A percentile compares a stretch with the other conserved stretches of the same genome.
These are phyloP conservation scores for Calcarius ornatus DNA, from an alignment of 2,113 vertebrate genomes.

Conservation along the genomic window DNA sequence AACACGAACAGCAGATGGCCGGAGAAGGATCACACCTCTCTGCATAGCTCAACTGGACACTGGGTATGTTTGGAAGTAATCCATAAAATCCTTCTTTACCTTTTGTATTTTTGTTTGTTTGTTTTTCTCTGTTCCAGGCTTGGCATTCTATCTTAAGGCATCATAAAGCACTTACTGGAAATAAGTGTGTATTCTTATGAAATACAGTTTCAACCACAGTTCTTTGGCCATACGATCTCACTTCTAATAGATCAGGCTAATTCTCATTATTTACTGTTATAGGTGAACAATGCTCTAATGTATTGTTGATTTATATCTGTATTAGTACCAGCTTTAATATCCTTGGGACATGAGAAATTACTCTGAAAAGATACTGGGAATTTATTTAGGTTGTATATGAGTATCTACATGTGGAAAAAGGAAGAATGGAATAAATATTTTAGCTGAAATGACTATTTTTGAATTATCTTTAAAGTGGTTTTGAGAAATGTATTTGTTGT, in stretches of 20 bases:
- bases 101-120: background rate
- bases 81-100: background rate
- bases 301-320: background rate
- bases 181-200: background rate
- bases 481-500: background rate
- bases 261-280: background rate
- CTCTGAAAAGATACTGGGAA: background rate
- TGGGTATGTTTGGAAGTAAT: conserved; percentile 75
- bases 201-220: background rate
- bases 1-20: conserved; percentile 92
- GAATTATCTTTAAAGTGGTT: background rate
- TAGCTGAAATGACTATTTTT: background rate
- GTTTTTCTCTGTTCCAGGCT: background rate
- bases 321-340: background rate
- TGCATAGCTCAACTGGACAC: conserved; percentile 99
- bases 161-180: background rate
- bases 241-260: background rate
- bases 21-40: conserved; percentile 94
- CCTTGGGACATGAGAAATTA: background rate
- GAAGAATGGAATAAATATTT: background rate
- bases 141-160: background rate
- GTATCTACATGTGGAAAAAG: background rate
- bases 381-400: background rate
- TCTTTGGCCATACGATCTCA: background rate
- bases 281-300: background rate